Base-by-base conservation (phyloP, 2,113 vertebrate species). In the Mionectes macconnelli region DNA sequence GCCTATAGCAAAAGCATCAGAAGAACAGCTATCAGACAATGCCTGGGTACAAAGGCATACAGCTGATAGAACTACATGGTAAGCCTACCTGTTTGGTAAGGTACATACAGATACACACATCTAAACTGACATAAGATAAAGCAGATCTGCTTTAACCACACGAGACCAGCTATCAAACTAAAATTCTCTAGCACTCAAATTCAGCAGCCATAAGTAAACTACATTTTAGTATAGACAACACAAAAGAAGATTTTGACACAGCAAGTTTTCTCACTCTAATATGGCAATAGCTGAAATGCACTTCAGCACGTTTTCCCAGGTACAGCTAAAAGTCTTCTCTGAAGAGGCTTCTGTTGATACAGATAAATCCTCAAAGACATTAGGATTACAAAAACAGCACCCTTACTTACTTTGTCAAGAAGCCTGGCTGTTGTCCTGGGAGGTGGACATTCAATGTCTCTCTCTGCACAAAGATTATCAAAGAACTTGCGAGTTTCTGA, bases 351-450 rank as follows among this genome's bases (percentile, higher is more conserved):
- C 31, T 66, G 5, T 33, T 47, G 19, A 73, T 40, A 87, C 23
- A 56, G 25, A 9, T 10, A 75, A 25, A 82, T 35, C 42, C 27
- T 57, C 59, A 69, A 40, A 90, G 28, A 78, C 21, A 40, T 30
- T 7, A 64, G 24, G 24, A 47, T 82, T 67, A 85, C 9, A 40
- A 57, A 84, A 77, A 17, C 4, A 63, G 10, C 47, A 35, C 2
- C 33, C 89, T 74, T 39, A 82, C 97, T 96, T 84, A 99, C 99
- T 98, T 99, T 99, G 96, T 99, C 99, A 35, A 99, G 98, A 55
- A 99, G 99, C 57, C 99, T 98, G 72, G 99, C 99, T 11, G 99
- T 99, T 79, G 99, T 99, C 76, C 99, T 98, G 39, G 99, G 99
- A 62, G 98, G 87, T 19, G 99, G 97, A 91, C 99, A 99, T 84